These are phyloP conservation scores for Neuroterus valhalla DNA, from an alignment of 1,140 invertebrate species.

Conservation along the genomic window DNA sequence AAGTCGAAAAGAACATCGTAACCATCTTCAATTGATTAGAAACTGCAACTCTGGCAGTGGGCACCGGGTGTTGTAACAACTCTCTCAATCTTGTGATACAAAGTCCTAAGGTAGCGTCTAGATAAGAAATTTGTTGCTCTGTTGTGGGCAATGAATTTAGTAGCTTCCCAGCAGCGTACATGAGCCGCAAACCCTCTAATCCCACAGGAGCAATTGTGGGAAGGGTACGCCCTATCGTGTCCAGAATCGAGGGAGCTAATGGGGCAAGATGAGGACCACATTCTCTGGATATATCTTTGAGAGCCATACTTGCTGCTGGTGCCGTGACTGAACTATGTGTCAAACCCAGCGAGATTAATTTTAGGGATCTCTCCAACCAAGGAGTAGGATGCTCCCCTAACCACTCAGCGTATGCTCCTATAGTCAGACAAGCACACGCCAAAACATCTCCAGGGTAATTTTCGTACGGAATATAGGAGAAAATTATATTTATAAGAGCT, in stretches of 20 bases:
- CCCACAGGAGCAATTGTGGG: slow-evolving; percentile 53
- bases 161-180: slow-evolving; percentile 86
- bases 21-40: slow-evolving; percentile 80
- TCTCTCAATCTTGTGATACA: slow-evolving; percentile 80
- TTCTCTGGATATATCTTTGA: slow-evolving; percentile 89
- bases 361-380: slow-evolving; percentile 81
- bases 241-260: slow-evolving; percentile 77
- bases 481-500: slow-evolving; percentile 80
- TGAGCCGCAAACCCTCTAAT: slow-evolving; percentile 81
- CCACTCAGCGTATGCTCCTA: slow-evolving; percentile 89
- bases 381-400: slow-evolving; percentile 82
- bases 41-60: slow-evolving; percentile 48
- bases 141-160: slow-evolving; percentile 79
- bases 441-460: slow-evolving; percentile 71
- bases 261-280: slow-evolving; percentile 83
- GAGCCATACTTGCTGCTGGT: slow-evolving; percentile 87
- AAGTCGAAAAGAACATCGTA: slow-evolving; percentile 81
- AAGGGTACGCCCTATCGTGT: slow-evolving; percentile 63
- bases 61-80: slow-evolving; percentile 73
- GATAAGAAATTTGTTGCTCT: slow-evolving; percentile 80
- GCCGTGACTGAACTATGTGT: slow-evolving; percentile 80
- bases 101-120: slow-evolving; percentile 82
- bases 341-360: slow-evolving; percentile 82
- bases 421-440: slow-evolving; percentile 64
- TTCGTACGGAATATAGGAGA: slow-evolving; percentile 81